Evolutionary conservation across 1,140 invertebrate species (phyloP), one percentile per base, ranked within the genome.

Genomic region (Akabosia matsudoensis): DNA sequence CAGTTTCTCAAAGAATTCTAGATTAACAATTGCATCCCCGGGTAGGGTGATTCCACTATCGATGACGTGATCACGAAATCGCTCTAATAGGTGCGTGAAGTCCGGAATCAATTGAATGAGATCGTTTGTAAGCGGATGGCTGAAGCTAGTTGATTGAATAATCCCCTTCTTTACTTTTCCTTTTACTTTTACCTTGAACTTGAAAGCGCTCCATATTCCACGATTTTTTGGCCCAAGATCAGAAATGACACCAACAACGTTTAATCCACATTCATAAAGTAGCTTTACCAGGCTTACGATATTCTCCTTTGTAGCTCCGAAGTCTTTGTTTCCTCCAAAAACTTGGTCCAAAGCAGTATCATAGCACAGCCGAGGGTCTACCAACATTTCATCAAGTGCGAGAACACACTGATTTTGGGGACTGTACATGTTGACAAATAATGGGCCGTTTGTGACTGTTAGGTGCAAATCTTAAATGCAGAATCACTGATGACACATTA

Each of bases 211-310:
- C 77, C 77, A 78, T 1, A 78, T 24, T 52, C 26, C 22, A n/a
- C 13, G 1, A 31, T 78, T 78, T 61, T 78, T 78, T 14, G 72
- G 28, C 16, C 82, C 83, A 71, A 81, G 82, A 74, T 85, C 82
- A 24, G 78, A 81, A 2, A 84, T 82, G 76, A 81, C 80, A 45
- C 13, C 70, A n/a, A 72, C 33, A 72, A 72, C 34, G 3, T 82
- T 78, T 70, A 80, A 83, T 14, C 79, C 79, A 52, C 79, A 77
- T 30, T 80, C 61, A 73, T 84, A 78, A 18, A 85, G 70, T 34
- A 80, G 67, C 33, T 45, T 75, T 14, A 80, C 76, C 26, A 73
- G 34, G 10, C 73, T 37, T 37, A 67, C 2, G 18, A 79, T 70
- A 13, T 37, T 1, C 13, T 71, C 54, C 18, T 64, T 30, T 28